Conservation (phyloP, 2,113 vertebrate species). For the Osmerus eperlanus region DNA sequence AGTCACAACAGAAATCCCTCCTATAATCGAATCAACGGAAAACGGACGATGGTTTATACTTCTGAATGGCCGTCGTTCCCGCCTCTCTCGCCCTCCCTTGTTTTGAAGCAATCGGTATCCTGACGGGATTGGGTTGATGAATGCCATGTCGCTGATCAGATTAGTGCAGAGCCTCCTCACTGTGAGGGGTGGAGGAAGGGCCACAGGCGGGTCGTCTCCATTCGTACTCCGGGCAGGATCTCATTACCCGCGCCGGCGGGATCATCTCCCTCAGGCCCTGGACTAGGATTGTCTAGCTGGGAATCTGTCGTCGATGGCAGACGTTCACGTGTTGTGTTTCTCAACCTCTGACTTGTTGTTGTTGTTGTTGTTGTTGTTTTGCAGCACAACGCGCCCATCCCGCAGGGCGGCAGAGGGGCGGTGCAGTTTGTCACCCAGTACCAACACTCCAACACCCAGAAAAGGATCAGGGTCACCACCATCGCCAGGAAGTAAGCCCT, state of each 20-base stretch:
- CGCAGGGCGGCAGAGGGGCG: constrained; percentile 90
- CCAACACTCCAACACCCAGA: constrained; percentile 91
- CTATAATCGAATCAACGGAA: not conserved
- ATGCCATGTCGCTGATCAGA: not conserved
- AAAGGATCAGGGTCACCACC: constrained; percentile 89
- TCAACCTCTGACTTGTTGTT: not conserved
- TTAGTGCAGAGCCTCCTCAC: not conserved
- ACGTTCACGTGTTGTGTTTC: not conserved
- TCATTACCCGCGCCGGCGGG: too few relatives aligned
- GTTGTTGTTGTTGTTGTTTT: constrained; percentile 32
- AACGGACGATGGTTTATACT: not conserved
- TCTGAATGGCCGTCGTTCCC: not conserved
- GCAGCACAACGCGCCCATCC: constrained; percentile 91
- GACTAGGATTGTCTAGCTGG: too few relatives aligned
- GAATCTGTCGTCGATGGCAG: too few relatives aligned
- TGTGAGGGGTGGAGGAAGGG: too few relatives aligned
- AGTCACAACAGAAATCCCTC: not conserved
- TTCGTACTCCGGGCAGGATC: too few relatives aligned
- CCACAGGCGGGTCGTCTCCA: too few relatives aligned
- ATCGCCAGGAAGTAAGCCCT: constrained; percentile 89
- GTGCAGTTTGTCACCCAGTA: constrained; percentile 95
- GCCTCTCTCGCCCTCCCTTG: not conserved
- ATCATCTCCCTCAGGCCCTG: too few relatives aligned
- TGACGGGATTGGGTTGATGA: constrained; percentile 3
- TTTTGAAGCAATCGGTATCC: not conserved